Evolutionary conservation across 1,140 invertebrate genomes (phyloP), one percentile per base, ranked within the genome.

Genomic region (Orius insidiosus): DNA sequence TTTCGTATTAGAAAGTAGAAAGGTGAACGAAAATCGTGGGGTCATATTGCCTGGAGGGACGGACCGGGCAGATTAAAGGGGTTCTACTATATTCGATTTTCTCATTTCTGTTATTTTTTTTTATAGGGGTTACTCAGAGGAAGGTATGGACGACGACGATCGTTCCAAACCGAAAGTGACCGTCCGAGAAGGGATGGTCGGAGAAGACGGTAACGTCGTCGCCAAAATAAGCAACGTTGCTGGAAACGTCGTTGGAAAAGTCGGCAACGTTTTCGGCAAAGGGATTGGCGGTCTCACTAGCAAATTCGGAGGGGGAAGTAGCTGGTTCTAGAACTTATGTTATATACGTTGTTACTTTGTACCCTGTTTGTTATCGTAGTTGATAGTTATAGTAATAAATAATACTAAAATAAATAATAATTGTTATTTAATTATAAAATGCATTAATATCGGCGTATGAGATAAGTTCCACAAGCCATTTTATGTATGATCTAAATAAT

Each of bases 231-330:
- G 72, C 54, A 80, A 77, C 56, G 75, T 76, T 30, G 79, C 78
- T 18, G 75, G 75, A 39, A 78, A 80, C 53, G 78, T 83, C 48
- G 78, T 78, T 40, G 80, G 78, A 30, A 72, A 75, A 58, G 72
- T 88, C 56, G 80, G 81, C 52, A 81, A 77, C 60, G 80, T 86
- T 59, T 78, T 86, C 55, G 81, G 83, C 37, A 83, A 84, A 61
- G 53, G 55, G 14, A 51, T 56, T 45, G 55, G 55, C 24, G 55
- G 55, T 3, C 33, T 56, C n/a, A 44, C 54, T 15, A 52, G 49
- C 40, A 56, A 56, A 48, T 52, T 57, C 36, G 54, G 54, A 7
- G 50, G 52, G 33, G 48, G 52, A 16, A 24, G 24, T 7, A 56
- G 52, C 48, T 57, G 56, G 56, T 57, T 57, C 42, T 57, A 55